Evolutionary conservation across 2,888 invertebrate genomes (phyloP).

Genomic region (Euplexia lucipara): DNA sequence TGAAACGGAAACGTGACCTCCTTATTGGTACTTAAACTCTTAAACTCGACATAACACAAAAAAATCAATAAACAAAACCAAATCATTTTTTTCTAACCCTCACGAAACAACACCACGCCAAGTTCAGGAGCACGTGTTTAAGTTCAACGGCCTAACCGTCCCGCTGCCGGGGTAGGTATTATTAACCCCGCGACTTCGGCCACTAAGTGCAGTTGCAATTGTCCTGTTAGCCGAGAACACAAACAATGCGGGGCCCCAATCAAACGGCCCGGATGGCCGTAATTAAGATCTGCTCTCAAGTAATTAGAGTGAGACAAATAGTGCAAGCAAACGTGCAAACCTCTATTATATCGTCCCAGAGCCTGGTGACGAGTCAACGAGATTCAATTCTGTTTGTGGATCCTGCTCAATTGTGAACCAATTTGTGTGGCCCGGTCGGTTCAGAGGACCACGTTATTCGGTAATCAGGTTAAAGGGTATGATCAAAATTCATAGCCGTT

Average conservation of each 20-base stretch:
- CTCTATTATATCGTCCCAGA: conserved; percentile 52
- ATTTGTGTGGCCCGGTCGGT: conserved; percentile 35
- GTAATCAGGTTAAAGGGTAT: conserved; percentile 34
- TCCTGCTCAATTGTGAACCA: conserved; percentile 51
- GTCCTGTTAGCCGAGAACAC: conserved; percentile 79
- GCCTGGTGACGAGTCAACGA: conserved; percentile 44
- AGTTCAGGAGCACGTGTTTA: conserved; percentile 38
- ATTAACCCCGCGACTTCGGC: conserved; percentile 67
- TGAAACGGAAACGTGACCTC: neutral
- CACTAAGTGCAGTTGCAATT: conserved; percentile 82
- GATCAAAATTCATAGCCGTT: conserved; percentile 35
- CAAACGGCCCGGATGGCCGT: conserved; percentile 84
- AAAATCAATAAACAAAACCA: conserved; percentile 13
- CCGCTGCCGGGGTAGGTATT: conserved; percentile 63
- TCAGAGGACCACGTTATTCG: conserved; percentile 15
- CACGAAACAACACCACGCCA: conserved; percentile 16
- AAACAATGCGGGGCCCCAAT: conserved; percentile 86
- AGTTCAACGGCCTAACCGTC: conserved; percentile 56
- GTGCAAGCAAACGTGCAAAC: conserved; percentile 67
- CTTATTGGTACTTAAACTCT: neutral
- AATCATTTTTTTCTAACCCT: conserved; percentile 13
- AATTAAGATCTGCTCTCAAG: conserved; percentile 85
- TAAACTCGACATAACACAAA: conserved; percentile 5
- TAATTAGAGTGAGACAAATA: conserved; percentile 81
- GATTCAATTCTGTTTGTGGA: conserved; percentile 51